phyloP scores from a whole-genome alignment of 2,113 vertebrate genomes.

The Platysternon megacephalum region DNA sequence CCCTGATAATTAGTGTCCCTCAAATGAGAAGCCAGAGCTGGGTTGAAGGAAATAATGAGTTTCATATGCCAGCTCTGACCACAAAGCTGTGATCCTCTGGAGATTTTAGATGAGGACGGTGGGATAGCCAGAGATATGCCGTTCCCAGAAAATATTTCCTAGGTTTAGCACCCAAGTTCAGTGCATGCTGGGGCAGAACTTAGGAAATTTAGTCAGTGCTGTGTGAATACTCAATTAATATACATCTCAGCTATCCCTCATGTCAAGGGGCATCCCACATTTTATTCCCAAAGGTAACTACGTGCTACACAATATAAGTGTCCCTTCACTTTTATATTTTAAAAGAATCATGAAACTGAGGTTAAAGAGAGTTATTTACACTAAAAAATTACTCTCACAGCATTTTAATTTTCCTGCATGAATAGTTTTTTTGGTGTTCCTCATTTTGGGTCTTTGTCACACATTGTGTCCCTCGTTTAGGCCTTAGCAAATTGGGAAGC shows the following conservation, averaged over 20 bases:
- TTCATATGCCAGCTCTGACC: no score
- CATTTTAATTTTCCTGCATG: background rate
- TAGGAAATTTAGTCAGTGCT: background rate
- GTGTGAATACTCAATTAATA: background rate
- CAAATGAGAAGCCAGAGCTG: no score
- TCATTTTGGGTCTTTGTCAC: no score
- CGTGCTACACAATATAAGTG: background rate
- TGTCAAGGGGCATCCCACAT: background rate
- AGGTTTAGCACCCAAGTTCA: background rate
- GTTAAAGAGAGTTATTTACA: background rate
- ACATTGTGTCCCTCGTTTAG: background rate
- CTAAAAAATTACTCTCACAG: background rate
- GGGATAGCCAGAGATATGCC: background rate
- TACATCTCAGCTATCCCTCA: background rate
- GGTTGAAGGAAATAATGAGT: no score
- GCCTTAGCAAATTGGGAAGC: background rate
- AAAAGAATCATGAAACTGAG: background rate
- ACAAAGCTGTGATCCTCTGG: background rate
- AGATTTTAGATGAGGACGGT: background rate
- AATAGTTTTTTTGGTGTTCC: background rate
- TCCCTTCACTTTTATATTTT: background rate
- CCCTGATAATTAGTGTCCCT: no score
- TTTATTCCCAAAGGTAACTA: background rate
- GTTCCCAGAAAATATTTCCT: background rate
- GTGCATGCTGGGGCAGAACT: rapidly evolving